Conservation (phyloP, 1,140 invertebrate genomes). For the Colletes latitarsis region DNA sequence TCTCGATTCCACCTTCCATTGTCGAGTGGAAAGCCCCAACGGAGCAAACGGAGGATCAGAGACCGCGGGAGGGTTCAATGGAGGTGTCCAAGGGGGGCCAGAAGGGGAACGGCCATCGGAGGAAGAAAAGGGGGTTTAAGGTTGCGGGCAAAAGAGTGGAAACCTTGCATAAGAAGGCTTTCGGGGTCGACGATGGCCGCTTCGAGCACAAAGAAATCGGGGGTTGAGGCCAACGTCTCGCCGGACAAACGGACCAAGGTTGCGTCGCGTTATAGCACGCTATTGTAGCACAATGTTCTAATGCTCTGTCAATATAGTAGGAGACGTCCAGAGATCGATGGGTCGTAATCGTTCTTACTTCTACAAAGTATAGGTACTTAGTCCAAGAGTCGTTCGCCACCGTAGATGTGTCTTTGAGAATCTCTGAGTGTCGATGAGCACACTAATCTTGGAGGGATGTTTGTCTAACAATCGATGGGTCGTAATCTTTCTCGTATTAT, state of each 20-base stretch:
- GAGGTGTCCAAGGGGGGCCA: neutral
- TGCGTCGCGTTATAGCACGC: neutral
- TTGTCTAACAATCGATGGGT: no score
- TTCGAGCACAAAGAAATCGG: conserved; percentile 6
- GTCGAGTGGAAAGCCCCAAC: conserved; percentile 53
- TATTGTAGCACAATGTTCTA: no score
- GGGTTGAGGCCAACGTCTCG: neutral
- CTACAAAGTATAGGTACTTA: no score
- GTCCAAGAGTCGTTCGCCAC: no score
- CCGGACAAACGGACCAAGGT: neutral
- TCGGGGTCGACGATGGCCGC: conserved; percentile 5
- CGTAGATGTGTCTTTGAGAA: no score
- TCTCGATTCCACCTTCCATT: conserved; percentile 63
- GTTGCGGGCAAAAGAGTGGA: neutral
- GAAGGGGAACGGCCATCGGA: neutral
- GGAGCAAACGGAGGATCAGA: conserved; percentile 45
- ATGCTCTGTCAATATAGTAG: no score
- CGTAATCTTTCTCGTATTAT: no score
- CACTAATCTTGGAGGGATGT: no score
- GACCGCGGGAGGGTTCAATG: conserved; percentile 12
- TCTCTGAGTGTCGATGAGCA: no score
- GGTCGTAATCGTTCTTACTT: no score
- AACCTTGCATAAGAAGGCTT: neutral
- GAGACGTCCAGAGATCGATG: neutral
- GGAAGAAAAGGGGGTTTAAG: conserved; percentile 9